Percentiles rank a stretch among this genome's conserved stretches.
These are phyloP conservation scores for Oncorhynchus tshawytscha DNA, from an alignment of 2,113 vertebrate genomes.

Conservation along the genomic window DNA sequence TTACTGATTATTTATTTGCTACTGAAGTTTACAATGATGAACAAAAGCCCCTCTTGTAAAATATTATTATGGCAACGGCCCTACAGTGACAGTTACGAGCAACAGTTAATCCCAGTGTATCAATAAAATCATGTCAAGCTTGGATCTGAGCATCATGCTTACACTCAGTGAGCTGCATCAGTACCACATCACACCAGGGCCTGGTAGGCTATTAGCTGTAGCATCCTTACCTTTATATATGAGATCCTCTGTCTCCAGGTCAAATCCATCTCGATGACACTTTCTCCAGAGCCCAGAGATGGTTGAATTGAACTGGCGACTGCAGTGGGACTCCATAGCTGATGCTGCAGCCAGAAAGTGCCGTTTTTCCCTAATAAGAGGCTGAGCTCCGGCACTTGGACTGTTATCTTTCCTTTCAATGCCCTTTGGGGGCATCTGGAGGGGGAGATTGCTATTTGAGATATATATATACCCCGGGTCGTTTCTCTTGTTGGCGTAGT, in stretches of 20 bases:
- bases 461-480: conserved; percentile 89
- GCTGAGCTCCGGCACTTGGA: conserved; percentile 42
- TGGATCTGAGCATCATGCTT: background rate
- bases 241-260: conserved; percentile 86
- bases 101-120: background rate
- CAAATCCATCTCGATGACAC: conserved; percentile 85
- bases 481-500: conserved; percentile 84
- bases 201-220: conserved; percentile 25
- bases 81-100: background rate
- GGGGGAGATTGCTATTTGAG: conserved; percentile 84
- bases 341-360: conserved; percentile 71
- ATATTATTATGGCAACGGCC: background rate
- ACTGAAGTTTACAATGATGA: background rate
- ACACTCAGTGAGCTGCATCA: conserved; percentile 40
- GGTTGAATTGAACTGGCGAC: conserved; percentile 87
- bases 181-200: conserved; percentile 39
- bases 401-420: conserved; percentile 57
- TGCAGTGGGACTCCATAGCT: conserved; percentile 84
- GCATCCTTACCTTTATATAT: conserved; percentile 82
- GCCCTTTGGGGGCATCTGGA: conserved; percentile 78
- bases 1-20: background rate
- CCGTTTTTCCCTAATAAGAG: conserved; percentile 62
- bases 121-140: background rate
- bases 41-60: background rate
- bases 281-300: conserved; percentile 86